Evolutionary conservation across 2,888 invertebrate genomes (phyloP).

Genomic region (Athetis lepigone): DNA sequence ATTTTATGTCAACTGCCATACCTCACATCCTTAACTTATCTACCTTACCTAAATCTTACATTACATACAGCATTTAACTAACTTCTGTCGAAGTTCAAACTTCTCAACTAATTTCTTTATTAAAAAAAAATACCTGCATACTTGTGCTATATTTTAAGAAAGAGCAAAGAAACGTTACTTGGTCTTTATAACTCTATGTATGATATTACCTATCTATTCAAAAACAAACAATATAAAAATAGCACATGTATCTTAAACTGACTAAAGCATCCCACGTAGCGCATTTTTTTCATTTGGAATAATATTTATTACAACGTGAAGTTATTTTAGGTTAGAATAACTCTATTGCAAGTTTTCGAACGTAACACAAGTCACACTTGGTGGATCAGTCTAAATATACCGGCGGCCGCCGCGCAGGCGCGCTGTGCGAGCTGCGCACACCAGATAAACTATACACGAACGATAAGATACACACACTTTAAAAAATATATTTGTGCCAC

Average conservation of each 20-base stretch:
- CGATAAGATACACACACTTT: constrained; percentile 84
- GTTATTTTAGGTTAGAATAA: constrained; percentile 74
- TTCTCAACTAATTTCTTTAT: no score
- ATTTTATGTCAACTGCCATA: no score
- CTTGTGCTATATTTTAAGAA: neutral
- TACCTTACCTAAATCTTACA: no score
- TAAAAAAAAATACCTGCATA: neutral
- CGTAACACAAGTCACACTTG: constrained; percentile 79
- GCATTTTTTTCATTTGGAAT: constrained; percentile 56
- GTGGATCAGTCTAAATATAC: constrained; percentile 89
- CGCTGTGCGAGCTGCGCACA: constrained; percentile 78
- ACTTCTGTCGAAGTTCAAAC: no score
- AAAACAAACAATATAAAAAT: constrained; percentile 15
- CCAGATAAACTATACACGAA: constrained; percentile 79
- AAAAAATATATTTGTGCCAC: constrained; percentile 75
- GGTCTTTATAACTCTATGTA: neutral
- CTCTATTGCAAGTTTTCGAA: constrained; percentile 74
- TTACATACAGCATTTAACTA: no score
- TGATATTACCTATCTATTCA: neutral
- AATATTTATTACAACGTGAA: constrained; percentile 59
- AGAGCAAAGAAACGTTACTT: neutral
- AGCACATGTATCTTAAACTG: constrained; percentile 23
- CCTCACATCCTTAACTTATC: no score
- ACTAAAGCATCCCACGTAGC: constrained; percentile 51
- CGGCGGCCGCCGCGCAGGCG: constrained; percentile 83